Percentiles rank a stretch among this genome's conserved stretches.
Conservation (phyloP, 2,888 invertebrate genomes). For the Eueremaeus valkanovi region DNA sequence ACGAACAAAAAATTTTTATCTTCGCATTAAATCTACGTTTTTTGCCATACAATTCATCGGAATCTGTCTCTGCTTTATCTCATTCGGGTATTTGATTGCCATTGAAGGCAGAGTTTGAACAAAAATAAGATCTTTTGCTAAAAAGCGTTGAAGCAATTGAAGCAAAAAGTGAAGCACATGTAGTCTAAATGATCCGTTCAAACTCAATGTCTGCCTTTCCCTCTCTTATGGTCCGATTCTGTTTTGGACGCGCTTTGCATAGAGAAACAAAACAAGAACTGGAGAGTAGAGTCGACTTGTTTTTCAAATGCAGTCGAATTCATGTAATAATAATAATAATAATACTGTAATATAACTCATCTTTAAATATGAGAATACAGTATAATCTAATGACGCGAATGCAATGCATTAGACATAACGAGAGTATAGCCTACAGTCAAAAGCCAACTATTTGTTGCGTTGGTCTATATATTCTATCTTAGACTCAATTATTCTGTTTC, state of each 20-base stretch:
- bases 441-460: background rate
- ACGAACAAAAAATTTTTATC: background rate
- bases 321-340: too few species aligned
- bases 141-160: background rate
- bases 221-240: background rate
- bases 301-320: too few species aligned
- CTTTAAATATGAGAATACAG: too few species aligned
- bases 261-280: background rate
- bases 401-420: background rate
- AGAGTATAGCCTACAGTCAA: background rate
- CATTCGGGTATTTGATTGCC: background rate
- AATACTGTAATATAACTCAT: too few species aligned
- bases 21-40: background rate
- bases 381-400: too few species aligned
- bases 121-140: background rate
- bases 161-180: conserved; percentile 21
- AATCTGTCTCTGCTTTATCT: conserved; percentile 13
- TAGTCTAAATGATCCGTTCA: background rate
- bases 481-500: too few species aligned
- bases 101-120: background rate
- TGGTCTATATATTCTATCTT: background rate
- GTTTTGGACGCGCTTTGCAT: too few species aligned
- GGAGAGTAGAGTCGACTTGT: background rate
- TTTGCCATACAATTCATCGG: background rate
- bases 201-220: background rate